Evolutionary conservation across 2,113 vertebrate species (phyloP).

Genomic region (Channa maculata): DNA sequence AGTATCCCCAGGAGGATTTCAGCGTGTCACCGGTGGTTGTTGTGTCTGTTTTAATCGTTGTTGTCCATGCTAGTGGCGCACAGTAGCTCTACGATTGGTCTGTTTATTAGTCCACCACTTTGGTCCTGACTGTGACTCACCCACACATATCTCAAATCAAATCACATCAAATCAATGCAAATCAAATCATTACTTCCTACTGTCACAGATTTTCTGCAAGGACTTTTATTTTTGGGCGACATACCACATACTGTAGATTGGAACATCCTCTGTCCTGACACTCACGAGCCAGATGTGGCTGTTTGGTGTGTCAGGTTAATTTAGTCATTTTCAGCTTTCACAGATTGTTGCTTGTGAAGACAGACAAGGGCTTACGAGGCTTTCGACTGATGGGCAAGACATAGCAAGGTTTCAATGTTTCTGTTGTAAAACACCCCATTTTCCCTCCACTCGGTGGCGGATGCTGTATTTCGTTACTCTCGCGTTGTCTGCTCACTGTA

Average conservation of each 20-base stretch:
- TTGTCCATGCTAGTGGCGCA: too few relatives aligned
- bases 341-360: not conserved
- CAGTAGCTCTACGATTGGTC: too few relatives aligned
- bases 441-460: not conserved
- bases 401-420: too few relatives aligned
- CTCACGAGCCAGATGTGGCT: not conserved
- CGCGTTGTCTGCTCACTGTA: constrained; percentile 3
- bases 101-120: too few relatives aligned
- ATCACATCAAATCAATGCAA: too few relatives aligned
- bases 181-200: too few relatives aligned
- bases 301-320: not conserved
- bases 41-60: too few relatives aligned
- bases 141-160: too few relatives aligned
- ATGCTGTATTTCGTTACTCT: constrained; percentile 4
- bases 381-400: not conserved
- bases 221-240: not conserved
- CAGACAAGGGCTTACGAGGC: not conserved
- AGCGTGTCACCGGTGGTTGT: too few relatives aligned
- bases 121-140: too few relatives aligned
- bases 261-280: too few relatives aligned
- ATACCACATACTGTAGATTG: not conserved
- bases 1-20: constrained; percentile 18
- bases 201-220: too few relatives aligned
- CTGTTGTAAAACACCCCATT: not conserved
- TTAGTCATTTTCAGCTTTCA: not conserved